Base-by-base conservation (phyloP, 2,797 vertebrate genomes). In the Sebastes cheni region DNA sequence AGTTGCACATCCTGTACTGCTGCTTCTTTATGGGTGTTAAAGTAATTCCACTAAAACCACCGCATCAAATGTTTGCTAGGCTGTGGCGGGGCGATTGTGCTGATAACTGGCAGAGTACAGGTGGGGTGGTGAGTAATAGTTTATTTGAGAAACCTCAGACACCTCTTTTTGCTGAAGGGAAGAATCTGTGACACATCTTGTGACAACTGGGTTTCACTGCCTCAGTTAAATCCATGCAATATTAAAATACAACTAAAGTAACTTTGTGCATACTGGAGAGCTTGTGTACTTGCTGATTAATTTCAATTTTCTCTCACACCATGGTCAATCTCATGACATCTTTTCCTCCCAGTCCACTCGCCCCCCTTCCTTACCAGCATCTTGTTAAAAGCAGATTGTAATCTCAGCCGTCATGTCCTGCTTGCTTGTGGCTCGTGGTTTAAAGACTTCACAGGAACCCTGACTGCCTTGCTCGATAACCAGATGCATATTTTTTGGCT, bases 401-500 rank as follows among this genome's bases (percentile, higher is more conserved):
- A 93, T 91, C 88, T 91, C 2, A 20, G 59, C 83, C 77, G 66
- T 85, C 86, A 69, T 89, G 82, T 85, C 77, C 59, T 72, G 68
- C 78, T 85, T 72, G 61, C 75, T 72, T 87, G 85, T 86, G 81
- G 86, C 74, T 84, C 59, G 30, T 88, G 74, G 80, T 88, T 81
- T 60, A 55, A 88, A 84, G 67, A 70, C 77, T 87, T 78, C 77
- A 84, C 79, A 84, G 79, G 64, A 87, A 82, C 77, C 79, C 34
- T 46, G 67, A 58, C 76, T 89, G 80, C 81, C 75, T 85, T 90
- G 69, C 91, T 88, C 79, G 67, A 92, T 92, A 94, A 91, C 87
- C 87, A 91, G 86, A 93, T 93, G 87, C 88, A 83, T 93, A 84
- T 91, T 93, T 89, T 94, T 92, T 94, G 88, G 90, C 93, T 93